A percentile compares a stretch with the other conserved stretches of the same genome.
These are phyloP conservation scores for Alosa sapidissima DNA, from an alignment of 2,797 vertebrate species.

Conservation along the genomic window DNA sequence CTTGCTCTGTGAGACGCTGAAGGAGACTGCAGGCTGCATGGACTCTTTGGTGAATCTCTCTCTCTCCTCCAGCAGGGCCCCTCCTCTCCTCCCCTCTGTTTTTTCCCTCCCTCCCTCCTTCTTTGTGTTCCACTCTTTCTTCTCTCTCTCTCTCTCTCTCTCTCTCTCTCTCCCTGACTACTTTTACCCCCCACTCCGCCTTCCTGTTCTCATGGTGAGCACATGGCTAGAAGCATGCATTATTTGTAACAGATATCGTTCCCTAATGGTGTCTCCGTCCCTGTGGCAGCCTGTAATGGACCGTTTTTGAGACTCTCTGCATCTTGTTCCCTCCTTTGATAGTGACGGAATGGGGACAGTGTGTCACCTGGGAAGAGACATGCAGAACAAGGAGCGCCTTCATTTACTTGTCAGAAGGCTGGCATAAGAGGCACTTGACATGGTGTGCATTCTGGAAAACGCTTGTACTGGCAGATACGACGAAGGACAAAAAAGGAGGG, in stretches of 20 bases:
- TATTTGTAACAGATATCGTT: conserved; percentile 78
- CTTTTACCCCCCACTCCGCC: not conserved
- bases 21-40: not conserved
- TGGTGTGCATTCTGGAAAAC: conserved; percentile 59
- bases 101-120: not conserved
- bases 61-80: not conserved
- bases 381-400: conserved; percentile 71
- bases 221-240: conserved; percentile 74
- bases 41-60: not conserved
- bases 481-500: conserved; percentile 46
- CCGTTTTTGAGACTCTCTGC: conserved; percentile 72
- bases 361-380: conserved; percentile 75
- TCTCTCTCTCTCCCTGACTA: conserved; percentile 21
- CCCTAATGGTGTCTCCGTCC: conserved; percentile 73
- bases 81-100: not conserved
- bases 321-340: conserved; percentile 71
- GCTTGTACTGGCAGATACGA: conserved; percentile 59
- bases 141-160: conserved; percentile 21
- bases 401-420: conserved; percentile 73
- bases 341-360: conserved; percentile 79
- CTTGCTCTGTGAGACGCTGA: not conserved
- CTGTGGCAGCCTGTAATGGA: conserved; percentile 76
- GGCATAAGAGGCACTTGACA: conserved; percentile 66
- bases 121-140: conserved; percentile 20
- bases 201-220: conserved; percentile 64